Base-by-base conservation (phyloP, 2,797 vertebrate genomes). In the Fistularia tabacaria region DNA sequence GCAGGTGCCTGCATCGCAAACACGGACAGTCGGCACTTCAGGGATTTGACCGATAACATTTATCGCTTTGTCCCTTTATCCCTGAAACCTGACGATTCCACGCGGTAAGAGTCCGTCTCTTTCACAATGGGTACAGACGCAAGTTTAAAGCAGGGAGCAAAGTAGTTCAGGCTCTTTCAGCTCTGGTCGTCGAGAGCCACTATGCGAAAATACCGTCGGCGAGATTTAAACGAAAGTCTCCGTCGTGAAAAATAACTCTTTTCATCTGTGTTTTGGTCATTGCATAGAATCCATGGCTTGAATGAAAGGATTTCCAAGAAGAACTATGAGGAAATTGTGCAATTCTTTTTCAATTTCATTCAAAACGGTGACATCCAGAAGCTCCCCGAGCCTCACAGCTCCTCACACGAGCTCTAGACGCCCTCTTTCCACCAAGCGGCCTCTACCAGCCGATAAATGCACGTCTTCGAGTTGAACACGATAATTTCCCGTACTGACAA, bases 21-120 rank as follows among this genome's bases (percentile, higher is more conserved):
- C 83, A 98, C 96, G 0, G 97, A 99, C 79, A 97, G 94, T 79
- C 91, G 92, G 40, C 93, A 98, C 75, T 99, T 92, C 77, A 83
- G 66, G 38, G 91, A 91, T 48, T 38, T 98, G 73, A 92, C 91
- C 49, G 71, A 59, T 0, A 78, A 90, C 73, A 92, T 94, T 74
- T 98, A 97, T 74, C 90, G 92, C 42, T 98, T 98, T 51, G 80
- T 85, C 11, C 94, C 96, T 0, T 0, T 92, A 49, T 85, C 89
- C 85, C 69, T 96, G 53, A 84, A 71, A 51, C 71, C 91, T 41
- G 90, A 89, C 7, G 92, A 87, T 78, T 36, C 87, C n/a, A 77
- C 74, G 51, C 92, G 95, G 96, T 98, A 80, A 80, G 88, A 55
- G n/a, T 48, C 13, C 7, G 10, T 42, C 41, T 42, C 39, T 6